Conservation (phyloP, 2,113 vertebrate genomes). For the Vimba vimba region DNA sequence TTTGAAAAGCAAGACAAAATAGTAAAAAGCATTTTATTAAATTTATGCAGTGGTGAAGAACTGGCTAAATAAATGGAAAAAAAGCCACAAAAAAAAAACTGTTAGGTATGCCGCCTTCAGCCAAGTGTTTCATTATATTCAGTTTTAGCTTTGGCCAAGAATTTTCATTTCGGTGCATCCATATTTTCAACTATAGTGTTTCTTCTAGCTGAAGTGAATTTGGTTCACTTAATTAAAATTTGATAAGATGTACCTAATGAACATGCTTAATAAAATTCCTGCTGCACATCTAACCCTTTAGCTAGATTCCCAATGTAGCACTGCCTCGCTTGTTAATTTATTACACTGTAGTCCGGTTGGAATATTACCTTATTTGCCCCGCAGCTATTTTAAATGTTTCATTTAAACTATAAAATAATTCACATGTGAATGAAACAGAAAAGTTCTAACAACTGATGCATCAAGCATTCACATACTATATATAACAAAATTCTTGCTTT, state of each 20-base stretch:
- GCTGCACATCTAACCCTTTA: neutral
- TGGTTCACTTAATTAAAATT: neutral
- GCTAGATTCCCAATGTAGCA: neutral
- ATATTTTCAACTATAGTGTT: neutral
- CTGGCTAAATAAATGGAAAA: no score
- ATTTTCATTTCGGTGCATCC: no score
- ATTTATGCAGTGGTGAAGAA: no score
- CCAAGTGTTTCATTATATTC: no score
- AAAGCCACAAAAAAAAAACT: no score
- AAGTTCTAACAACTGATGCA: neutral
- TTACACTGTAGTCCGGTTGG: neutral
- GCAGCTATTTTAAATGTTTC: neutral
- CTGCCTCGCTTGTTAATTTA: neutral
- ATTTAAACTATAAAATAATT: neutral
- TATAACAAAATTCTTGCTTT: neutral
- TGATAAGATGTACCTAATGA: no score
- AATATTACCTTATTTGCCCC: neutral
- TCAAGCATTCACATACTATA: neutral
- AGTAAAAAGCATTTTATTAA: no score
- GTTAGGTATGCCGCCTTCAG: no score
- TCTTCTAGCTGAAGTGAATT: neutral
- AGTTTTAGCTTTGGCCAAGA: no score
- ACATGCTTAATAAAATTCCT: neutral
- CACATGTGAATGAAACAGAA: neutral
- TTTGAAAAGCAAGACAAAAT: no score